A percentile compares a stretch with the other conserved stretches of the same genome.
phyloP scores from a whole-genome alignment of 1,140 invertebrate species.

The Drosophila melanica region DNA sequence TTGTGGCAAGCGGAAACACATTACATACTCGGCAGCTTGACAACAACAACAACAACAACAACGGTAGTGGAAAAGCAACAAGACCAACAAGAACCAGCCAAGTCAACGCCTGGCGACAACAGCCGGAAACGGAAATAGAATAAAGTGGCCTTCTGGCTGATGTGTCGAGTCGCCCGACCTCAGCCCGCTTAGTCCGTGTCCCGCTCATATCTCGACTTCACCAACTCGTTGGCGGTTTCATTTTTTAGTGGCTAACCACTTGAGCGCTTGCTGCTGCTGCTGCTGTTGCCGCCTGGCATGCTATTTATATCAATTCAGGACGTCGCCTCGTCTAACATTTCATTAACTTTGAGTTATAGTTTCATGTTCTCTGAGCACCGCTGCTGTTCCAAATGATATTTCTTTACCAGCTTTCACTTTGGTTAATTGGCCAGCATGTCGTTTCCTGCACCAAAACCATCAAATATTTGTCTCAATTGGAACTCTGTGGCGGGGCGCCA shows the following conservation, averaged over 20 bases:
- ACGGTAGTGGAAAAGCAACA: slow-evolving; percentile 6
- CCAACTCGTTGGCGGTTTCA: slow-evolving; percentile 35
- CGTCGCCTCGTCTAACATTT: slow-evolving; percentile 59
- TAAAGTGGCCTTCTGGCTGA: slow-evolving; percentile 77
- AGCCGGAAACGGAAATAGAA: slow-evolving; percentile 80
- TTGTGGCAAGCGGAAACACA: slow-evolving; percentile 77
- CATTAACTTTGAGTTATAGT: slow-evolving; percentile 63
- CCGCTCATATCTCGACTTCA: not conserved
- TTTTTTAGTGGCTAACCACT: slow-evolving; percentile 42
- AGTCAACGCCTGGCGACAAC: slow-evolving; percentile 62
- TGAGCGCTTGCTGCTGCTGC: slow-evolving; percentile 25
- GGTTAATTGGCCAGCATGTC: slow-evolving; percentile 57
- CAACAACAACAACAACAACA: slow-evolving; percentile 59
- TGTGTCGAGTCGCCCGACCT: slow-evolving; percentile 42
- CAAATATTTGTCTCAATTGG: not conserved
- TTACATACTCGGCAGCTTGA: slow-evolving; percentile 78
- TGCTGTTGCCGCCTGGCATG: slow-evolving; percentile 3
- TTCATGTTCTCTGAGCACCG: slow-evolving; percentile 31
- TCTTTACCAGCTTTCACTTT: slow-evolving; percentile 42
- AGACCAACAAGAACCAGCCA: slow-evolving; percentile 13
- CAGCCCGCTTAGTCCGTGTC: not conserved
- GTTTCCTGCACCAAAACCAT: not conserved
- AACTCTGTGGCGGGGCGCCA: not conserved
- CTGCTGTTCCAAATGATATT: slow-evolving; percentile 5
- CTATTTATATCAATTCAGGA: slow-evolving; percentile 69